phyloP scores from a whole-genome alignment of 2,888 invertebrate genomes.

The Azorinus chamasolen region DNA sequence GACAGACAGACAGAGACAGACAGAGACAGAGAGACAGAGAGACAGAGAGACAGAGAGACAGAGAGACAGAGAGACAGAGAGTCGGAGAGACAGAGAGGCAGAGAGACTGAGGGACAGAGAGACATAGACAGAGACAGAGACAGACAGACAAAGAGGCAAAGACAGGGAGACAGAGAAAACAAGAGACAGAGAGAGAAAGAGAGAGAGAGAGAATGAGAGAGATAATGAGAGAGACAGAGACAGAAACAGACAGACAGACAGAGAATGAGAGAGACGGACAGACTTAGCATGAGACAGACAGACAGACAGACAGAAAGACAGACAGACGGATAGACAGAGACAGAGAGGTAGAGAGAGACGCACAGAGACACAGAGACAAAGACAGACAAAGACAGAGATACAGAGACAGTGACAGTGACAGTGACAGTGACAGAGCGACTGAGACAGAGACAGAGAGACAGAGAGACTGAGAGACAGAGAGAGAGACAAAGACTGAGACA shows the following conservation, averaged over 20 bases:
- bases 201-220: neutral
- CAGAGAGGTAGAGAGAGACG: neutral
- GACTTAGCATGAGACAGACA: too few species aligned
- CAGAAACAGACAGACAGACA: neutral
- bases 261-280: too few species aligned
- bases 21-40: conserved; percentile 17
- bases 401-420: conserved; percentile 16
- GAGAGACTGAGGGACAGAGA: neutral
- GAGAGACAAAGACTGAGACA: too few species aligned
- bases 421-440: conserved; percentile 13
- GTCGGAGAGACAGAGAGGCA: conserved; percentile 4
- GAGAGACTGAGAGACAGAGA: too few species aligned
- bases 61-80: conserved; percentile 15
- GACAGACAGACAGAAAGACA: too few species aligned
- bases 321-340: neutral
- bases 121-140: too few species aligned
- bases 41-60: conserved; percentile 23
- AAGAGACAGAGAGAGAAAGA: conserved; percentile 3
- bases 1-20: conserved; percentile 21
- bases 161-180: conserved; percentile 9
- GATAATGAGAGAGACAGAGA: too few species aligned
- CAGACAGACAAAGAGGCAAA: too few species aligned
- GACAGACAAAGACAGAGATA: neutral
- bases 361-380: too few species aligned
- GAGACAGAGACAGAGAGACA: too few species aligned